Evolutionary conservation across 2,888 invertebrate species (phyloP).

Genomic region (Pandemis cinnamomeana): DNA sequence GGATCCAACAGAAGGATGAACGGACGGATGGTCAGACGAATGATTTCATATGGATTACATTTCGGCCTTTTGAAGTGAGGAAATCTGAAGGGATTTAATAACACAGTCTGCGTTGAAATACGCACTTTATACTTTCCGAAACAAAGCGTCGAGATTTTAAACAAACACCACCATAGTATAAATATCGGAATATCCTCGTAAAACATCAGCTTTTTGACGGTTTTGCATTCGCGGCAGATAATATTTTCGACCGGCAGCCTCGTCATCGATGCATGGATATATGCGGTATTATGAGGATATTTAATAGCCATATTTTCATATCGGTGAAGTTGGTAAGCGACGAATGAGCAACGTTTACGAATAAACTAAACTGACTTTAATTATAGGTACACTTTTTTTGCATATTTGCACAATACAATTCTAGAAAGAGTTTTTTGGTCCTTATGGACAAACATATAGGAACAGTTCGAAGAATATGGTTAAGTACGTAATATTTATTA

Average conservation of each 20-base stretch:
- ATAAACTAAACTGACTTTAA: too few species aligned
- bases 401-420: too few species aligned
- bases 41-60: slow-evolving; percentile 20
- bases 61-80: slow-evolving; percentile 21
- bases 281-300: too few species aligned
- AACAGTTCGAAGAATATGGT: too few species aligned
- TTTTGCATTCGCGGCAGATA: background rate
- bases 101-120: background rate
- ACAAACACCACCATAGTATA: background rate
- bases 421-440: too few species aligned
- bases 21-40: slow-evolving; percentile 8
- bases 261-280: background rate
- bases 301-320: too few species aligned
- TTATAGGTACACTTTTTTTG: too few species aligned
- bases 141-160: background rate
- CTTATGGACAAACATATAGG: too few species aligned
- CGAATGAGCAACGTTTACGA: too few species aligned
- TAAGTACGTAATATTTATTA: too few species aligned
- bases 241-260: background rate
- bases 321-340: too few species aligned
- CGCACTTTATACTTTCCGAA: slow-evolving; percentile 1
- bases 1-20: slow-evolving; percentile 9
- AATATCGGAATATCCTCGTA: background rate
- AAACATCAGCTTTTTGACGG: slow-evolving; percentile 1
- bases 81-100: slow-evolving; percentile 5